Conservation (phyloP, 2,113 vertebrate genomes). For the Parus major region DNA sequence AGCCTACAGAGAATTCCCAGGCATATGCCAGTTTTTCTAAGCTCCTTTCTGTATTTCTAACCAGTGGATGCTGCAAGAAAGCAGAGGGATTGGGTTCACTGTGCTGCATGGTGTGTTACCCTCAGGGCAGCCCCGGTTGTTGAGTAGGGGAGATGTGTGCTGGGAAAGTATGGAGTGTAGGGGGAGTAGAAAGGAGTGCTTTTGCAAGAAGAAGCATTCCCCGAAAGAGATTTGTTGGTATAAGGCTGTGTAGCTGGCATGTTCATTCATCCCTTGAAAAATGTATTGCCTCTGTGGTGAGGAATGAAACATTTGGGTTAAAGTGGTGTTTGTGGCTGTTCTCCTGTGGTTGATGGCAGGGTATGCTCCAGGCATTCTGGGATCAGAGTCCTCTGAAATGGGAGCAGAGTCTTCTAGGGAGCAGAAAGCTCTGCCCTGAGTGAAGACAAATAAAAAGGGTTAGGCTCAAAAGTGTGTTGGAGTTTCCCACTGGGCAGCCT, state of each 20-base stretch:
- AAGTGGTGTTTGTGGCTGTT: slow-evolving; percentile 13
- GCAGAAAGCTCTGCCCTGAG: background rate
- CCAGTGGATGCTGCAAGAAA: background rate
- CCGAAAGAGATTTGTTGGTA: background rate
- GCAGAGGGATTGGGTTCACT: background rate
- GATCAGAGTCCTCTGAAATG: background rate
- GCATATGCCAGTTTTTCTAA: background rate
- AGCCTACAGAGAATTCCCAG: background rate
- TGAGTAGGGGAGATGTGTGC: background rate
- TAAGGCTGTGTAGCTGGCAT: background rate
- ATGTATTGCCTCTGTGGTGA: background rate
- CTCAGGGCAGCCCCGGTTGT: background rate
- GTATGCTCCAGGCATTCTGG: background rate
- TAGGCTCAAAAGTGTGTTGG: background rate
- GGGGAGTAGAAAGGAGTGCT: background rate
- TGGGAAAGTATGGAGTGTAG: background rate
- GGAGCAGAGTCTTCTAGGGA: background rate
- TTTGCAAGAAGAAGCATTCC: background rate
- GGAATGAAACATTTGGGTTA: slow-evolving; percentile 13
- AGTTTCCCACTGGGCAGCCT: background rate
- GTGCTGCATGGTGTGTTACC: background rate
- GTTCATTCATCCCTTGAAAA: slow-evolving; percentile 10
- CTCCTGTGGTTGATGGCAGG: slow-evolving; percentile 11
- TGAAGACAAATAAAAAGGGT: background rate
- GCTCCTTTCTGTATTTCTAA: background rate